Evolutionary conservation across 2,888 invertebrate genomes (phyloP), one percentile per base, ranked within the genome.

Genomic region (Microctonus brassicae): DNA sequence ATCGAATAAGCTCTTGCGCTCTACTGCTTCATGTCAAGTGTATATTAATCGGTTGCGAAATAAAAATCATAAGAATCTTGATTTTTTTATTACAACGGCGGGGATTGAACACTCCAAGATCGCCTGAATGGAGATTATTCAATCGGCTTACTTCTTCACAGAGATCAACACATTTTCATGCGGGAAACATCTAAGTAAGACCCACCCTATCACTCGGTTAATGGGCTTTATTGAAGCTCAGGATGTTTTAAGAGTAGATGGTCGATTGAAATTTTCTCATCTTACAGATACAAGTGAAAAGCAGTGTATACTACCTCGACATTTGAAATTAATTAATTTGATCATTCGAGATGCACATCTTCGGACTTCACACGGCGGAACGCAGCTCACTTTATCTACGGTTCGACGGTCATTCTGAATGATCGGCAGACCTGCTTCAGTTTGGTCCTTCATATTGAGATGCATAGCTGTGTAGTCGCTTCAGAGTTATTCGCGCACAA

Each of bases 381-480:
- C 69, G 17, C 69, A 73, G 26, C 11, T 70, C 6, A 75, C 74
- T 2, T 26, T 75, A 2, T n/a, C 55, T 0, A 3, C 22, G 3
- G 22, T 74, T 10, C 60, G 74, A 11, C 70, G 42, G 2, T 2
- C 73, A 6, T 78, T 68, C 61, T 79, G 78, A 77, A 73, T 78
- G 0, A 11, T 75, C 1, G 74, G 72, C 0, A 75, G 73, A 1
- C 39, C 74, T 24, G 55, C 55, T 13, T 68, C 71, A 9, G 67
- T 77, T 0, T 33, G 69, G 9, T 58, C 72, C 0, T 64, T 52
- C n/a, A 69, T 78, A 10, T 33, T 67, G 0, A 24, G 63, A 7
- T 79, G 81, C 61, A 60, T 78, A 0, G 26, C n/a, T 7, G 1
- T 81, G 78, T 64, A 74, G 73, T 20, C 68, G 75, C n/a, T 36